Evolutionary conservation across 2,888 invertebrate species (phyloP), one percentile per base, ranked within the genome.

Genomic region (Calephelis perditalis): DNA sequence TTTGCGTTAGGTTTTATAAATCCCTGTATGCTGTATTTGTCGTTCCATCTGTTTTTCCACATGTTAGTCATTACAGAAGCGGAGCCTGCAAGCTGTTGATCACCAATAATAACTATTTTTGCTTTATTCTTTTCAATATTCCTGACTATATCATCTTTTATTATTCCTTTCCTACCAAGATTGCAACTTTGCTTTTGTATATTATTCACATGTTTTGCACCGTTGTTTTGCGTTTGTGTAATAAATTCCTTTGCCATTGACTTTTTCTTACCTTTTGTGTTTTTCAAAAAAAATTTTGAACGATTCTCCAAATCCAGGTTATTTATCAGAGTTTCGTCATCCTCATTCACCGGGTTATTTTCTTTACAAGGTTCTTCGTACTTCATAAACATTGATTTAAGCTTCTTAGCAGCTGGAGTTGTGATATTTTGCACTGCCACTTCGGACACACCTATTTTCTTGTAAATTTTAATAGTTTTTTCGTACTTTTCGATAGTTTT

Each of bases 101-200:
- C 57, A 11, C 45, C 57, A 7, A 57, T 7, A 15, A 44, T 57
- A 15, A 44, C 5, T 15, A 57, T 57, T 57, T 57, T 57, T 44
- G 26, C 6, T 44, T 45, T 26, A 10, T 44, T 15, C 10, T 9
- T 12, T 56, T 56, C 15, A 12, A 12, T 12, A 12, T 15, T 9
- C 15, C 11, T 11, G 26, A 10, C 5, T 44, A 10, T 9, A 43
- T 43, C 11, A 8, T 26, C 10, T 44, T 57, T 11, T 26, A 15
- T n/a, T 43, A 12, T 43, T 56, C 12, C 8, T 4, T 43, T 43
- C 35, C 9, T 9, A 11, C 36, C 26, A 26, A 15, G 15, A 15
- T 15, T 15, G 15, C 15, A 15, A 15, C 15, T 15, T 15, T 15
- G 15, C 15, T 15, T 15, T 15, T 15, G 15, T 15, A 15, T 15